Evolutionary conservation across 2,113 vertebrate species (phyloP).

Genomic region (Indicator maculatus): DNA sequence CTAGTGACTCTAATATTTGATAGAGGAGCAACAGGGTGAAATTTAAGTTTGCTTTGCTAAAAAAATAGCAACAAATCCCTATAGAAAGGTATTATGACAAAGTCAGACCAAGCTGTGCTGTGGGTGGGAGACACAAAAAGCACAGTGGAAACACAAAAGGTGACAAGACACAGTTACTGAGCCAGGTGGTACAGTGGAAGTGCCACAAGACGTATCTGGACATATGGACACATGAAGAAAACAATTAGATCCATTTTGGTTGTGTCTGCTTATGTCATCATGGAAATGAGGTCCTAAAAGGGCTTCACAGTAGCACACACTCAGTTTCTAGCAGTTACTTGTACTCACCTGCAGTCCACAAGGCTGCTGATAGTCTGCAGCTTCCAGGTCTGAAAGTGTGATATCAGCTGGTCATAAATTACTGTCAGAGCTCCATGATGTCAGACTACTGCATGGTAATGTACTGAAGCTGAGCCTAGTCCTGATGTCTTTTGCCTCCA

Average conservation of each 20-base stretch:
- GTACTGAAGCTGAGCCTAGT: neutral
- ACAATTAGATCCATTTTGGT: neutral
- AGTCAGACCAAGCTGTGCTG: neutral
- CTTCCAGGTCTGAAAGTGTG: neutral
- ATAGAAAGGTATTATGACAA: neutral
- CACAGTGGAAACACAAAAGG: neutral
- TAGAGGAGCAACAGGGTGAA: neutral
- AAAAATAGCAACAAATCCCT: neutral
- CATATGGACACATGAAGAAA: neutral
- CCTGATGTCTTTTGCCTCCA: neutral
- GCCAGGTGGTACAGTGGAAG: neutral
- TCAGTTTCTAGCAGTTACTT: neutral
- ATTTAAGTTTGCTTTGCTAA: neutral
- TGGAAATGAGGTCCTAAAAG: neutral
- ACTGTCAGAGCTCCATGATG: neutral
- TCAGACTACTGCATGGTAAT: slow-evolving; percentile 6
- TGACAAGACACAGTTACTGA: neutral
- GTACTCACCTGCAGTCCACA: neutral
- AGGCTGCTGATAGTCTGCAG: neutral
- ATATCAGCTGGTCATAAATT: slow-evolving; percentile 9
- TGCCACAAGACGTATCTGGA: neutral
- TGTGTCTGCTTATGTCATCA: neutral
- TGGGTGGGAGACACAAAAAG: neutral
- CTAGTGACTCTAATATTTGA: neutral
- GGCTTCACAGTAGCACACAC: neutral